Conservation (phyloP, 1,140 invertebrate genomes). For the Phocides pigmalion region DNA sequence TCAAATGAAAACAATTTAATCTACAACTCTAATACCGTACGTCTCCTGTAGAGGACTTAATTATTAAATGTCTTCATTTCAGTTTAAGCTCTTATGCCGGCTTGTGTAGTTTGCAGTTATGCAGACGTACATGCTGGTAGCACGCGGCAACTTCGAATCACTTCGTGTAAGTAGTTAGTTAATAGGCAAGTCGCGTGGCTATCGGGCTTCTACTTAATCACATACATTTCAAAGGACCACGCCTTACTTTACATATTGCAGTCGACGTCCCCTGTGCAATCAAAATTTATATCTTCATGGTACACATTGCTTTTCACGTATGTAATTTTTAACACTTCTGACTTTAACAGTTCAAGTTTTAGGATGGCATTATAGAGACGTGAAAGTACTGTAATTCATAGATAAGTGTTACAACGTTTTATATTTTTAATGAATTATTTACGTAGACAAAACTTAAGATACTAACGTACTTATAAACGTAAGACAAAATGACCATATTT, state of each 20-base stretch:
- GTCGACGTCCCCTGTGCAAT: neutral
- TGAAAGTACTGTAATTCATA: too few species aligned
- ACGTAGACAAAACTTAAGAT: too few species aligned
- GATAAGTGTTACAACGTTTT: too few species aligned
- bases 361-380: too few species aligned
- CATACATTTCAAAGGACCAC: slow-evolving; percentile 8
- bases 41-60: neutral
- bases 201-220: slow-evolving; percentile 20
- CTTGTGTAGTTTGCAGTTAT: slow-evolving; percentile 21
- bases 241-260: neutral
- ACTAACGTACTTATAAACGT: too few species aligned
- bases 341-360: too few species aligned
- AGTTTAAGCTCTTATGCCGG: slow-evolving; percentile 10
- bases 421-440: too few species aligned
- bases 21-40: neutral
- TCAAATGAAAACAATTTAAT: neutral
- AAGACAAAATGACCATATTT: too few species aligned
- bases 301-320: neutral
- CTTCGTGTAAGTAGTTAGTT: slow-evolving; percentile 17
- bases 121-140: slow-evolving; percentile 1
- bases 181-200: slow-evolving; percentile 18
- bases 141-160: slow-evolving; percentile 16
- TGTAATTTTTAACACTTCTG: too few species aligned
- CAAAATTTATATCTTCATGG: neutral
- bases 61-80: slow-evolving; percentile 25